Base-by-base conservation (phyloP, 2,113 vertebrate genomes). In the Forbesichthys agassizii region DNA sequence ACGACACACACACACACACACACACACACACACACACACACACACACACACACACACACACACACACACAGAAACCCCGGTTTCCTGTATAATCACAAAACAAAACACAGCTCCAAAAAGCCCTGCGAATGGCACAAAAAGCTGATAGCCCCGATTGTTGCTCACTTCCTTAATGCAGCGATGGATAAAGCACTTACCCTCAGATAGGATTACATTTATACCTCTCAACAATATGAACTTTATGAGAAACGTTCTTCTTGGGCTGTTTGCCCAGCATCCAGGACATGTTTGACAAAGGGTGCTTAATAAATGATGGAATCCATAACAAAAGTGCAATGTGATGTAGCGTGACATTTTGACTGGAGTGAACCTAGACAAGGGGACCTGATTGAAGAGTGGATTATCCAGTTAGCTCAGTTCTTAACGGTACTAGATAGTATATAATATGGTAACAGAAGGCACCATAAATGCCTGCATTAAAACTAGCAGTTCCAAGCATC, bases 51-150 rank as follows among this genome's bases (percentile, higher is more conserved):
- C 48, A 13, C n/a, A 18, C 60, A 3, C 69, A 58, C 72, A 76
- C 77, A 82, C 66, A 27, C 27, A 27, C 27, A 80, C 79, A 79
- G 77, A 88, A 85, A 82, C 77, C 64, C 68, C 63, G 61, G 61
- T 71, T 86, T 87, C 82, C 82, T 78, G 69, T 72, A 53, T 46
- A 59, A 69, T 60, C 7, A 54, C 68, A 84, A 75, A 71, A 67
- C 51, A 52, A 79, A 73, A 58, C 48, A 64, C 56, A 51, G 16
- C 27, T 42, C 13, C 63, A 56, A 36, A 14, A 63, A 69, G 69
- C 58, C 5, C 13, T 47, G 42, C 9, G 11, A 42, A 73, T 52
- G 72, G 64, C 18, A 68, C 55, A 47, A 58, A 64, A 33, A 67
- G 66, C 64, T 69, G 33, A 64, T 75, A 54, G 62, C 63, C 55